Base-by-base conservation (phyloP, 2,113 vertebrate genomes). In the Nycticorax nycticorax region DNA sequence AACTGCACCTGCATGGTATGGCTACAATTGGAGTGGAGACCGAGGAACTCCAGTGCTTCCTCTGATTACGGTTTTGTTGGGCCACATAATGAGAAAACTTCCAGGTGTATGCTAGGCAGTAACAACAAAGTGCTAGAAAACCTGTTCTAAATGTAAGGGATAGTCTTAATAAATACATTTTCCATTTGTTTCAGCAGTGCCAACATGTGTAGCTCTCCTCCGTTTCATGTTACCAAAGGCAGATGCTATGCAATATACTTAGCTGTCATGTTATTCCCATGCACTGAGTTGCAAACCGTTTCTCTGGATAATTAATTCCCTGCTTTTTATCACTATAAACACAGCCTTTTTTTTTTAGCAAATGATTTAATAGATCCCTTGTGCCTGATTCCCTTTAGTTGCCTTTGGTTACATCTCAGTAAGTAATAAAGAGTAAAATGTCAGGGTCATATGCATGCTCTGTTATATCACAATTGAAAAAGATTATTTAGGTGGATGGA, bases 1-100 rank as follows among this genome's bases (percentile, higher is more conserved):
- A 99, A 99, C 98, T 99, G 99, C 99, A 99, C 99, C 68, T 99
- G 99, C 99, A 98, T 98, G 98, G 99, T 99, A 98, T 55, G 99
- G 57, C 92, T 97, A 89, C 53, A 59, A 3, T 74, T 88, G 94
- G 81, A 60, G 23, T 76, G 55, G 39, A 88, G 50, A 73, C 23
- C 47, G 8, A 32, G 55, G 45, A 78, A 28, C 63, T 23, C 45
- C 12, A 33, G 2, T 62, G 22, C 43, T 82, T 56, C n/a, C 15
- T 53, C 32, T 89, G 62, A 86, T 95, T 88, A 78, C 83, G 75
- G 53, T 88, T 96, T 88, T 86, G 83, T 75, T 82, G 74, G 78
- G 83, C 71, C 82, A 83, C 79, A 85, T 80, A 81, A 62, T 96
- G 52, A 85, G 85, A 86, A 91, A 96, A 93, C 78, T 91, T 95